Base-by-base conservation (phyloP, 2,797 vertebrate genomes). In the Momotus momota region DNA sequence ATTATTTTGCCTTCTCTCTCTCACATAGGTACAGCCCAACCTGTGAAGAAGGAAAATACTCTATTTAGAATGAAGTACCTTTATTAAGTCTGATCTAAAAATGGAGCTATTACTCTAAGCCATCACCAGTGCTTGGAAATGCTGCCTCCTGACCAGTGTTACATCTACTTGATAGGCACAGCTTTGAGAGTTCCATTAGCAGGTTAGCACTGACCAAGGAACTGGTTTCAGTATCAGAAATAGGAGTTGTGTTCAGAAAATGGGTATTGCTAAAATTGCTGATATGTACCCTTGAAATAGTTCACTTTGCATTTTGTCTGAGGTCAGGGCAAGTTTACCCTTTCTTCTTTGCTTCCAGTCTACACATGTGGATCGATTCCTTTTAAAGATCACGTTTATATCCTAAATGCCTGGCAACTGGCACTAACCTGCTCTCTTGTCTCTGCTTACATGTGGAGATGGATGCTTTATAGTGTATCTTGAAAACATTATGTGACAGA, bases 401-500 rank as follows among this genome's bases (percentile, higher is more conserved):
- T 14, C 40, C 15, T 48, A 6, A 54, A 18, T 0, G 0, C 54
- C 23, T 81, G 71, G 58, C 7, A 15, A 21, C 29, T 49, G 72
- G 23, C 64, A 26, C 4, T 16, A 41, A 35, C 15, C 29, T 74
- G 35, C 51, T 73, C 29, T 46, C 38, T 60, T 57, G 31, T 70
- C 89, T 45, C 65, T 87, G 31, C n/a, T 10, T 46, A 2, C 18
- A 9, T 26, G 14, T 73, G 67, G 40, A 38, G 35, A 2, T 7
- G 27, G 4, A 9, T 62, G n/a, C 18, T 80, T 40, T 23, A 0
- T 12, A 43, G 5, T 7, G 3, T 0, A 13, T 43, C 60, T 46
- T 35, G 33, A 23, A 43, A 62, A 51, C 14, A 2, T 81, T 5
- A 0, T 26, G 14, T 23, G 54, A 29, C 51, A 65, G 26, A 73